Evolutionary conservation across 2,797 vertebrate species (phyloP).

Genomic region (Falco concolor): DNA sequence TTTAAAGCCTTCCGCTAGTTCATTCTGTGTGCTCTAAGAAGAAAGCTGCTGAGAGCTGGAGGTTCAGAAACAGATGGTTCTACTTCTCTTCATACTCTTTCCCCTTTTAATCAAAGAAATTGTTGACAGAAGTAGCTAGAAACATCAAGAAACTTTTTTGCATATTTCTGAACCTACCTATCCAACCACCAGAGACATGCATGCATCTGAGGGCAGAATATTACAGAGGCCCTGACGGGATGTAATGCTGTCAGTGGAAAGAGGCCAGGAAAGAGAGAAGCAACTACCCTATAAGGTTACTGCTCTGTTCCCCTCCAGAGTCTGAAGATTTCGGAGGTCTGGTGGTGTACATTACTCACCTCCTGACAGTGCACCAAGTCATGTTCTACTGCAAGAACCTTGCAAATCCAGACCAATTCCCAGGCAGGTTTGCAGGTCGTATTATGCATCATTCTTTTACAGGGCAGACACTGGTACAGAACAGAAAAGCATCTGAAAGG

Average conservation of each 20-base stretch:
- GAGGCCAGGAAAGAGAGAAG: neutral
- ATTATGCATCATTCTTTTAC: accelerated
- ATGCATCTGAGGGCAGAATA: neutral
- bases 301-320: neutral
- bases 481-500: neutral
- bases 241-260: neutral
- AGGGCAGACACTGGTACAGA: accelerated
- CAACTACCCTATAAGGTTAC: neutral
- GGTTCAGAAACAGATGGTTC: neutral
- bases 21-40: neutral
- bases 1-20: neutral
- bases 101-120: neutral
- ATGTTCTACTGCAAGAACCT: neutral
- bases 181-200: accelerated
- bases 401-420: neutral
- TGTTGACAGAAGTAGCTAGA: neutral
- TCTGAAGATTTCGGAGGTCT: neutral
- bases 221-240: neutral
- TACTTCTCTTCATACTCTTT: neutral
- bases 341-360: neutral
- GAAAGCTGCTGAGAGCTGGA: neutral
- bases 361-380: neutral
- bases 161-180: neutral
- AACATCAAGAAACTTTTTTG: neutral
- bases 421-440: accelerated